Conservation (phyloP, 2,113 vertebrate species). For the Pygoscelis adeliae region DNA sequence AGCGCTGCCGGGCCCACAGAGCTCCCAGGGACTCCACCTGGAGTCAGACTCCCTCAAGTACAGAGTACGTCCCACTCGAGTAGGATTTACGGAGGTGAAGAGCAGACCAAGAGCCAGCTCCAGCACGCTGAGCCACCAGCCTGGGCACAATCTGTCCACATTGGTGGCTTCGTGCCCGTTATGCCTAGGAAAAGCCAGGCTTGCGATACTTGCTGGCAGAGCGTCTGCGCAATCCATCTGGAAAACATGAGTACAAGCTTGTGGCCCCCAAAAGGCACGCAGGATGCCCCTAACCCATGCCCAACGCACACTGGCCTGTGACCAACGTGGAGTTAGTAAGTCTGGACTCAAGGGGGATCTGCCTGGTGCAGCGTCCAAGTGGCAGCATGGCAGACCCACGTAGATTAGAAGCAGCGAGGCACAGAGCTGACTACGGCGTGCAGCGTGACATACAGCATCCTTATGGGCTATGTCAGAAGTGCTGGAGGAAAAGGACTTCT, state of each 20-base stretch:
- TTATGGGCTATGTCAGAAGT: background rate
- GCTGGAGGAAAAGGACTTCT: background rate
- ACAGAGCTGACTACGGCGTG: background rate
- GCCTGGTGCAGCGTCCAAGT: background rate
- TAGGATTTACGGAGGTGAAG: background rate
- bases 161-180: accelerated
- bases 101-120: background rate
- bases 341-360: background rate
- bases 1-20: accelerated
- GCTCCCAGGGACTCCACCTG: background rate
- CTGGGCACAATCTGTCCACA: background rate
- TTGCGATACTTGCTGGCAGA: background rate
- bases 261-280: background rate
- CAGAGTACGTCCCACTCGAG: background rate
- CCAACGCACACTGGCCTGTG: background rate
- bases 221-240: background rate
- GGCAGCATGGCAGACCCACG: background rate
- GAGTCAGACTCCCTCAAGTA: background rate
- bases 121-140: background rate
- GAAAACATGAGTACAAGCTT: background rate
- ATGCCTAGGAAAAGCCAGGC: background rate
- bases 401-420: accelerated
- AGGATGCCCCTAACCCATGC: background rate
- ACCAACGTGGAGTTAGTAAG: background rate
- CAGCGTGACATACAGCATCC: background rate